phyloP scores from a whole-genome alignment of 2,888 invertebrate species.

The Isotomurus palustris region DNA sequence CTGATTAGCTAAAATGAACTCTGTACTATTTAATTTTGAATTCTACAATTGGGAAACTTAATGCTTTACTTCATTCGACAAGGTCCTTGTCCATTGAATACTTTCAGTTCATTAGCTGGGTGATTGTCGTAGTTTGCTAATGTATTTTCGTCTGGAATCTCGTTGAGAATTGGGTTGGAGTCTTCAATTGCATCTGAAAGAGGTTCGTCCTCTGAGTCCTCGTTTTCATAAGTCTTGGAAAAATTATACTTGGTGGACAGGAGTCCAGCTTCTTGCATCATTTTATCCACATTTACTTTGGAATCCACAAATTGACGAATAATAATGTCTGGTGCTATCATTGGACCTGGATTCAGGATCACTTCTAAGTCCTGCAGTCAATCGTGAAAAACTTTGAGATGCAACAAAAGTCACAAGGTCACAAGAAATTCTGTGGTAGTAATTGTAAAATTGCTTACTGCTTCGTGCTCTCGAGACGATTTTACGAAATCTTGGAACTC shows the following conservation, averaged over 20 bases:
- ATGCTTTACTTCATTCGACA: slow-evolving; percentile 11
- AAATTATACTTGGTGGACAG: not conserved
- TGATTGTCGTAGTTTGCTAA: not conserved
- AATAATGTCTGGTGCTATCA: slow-evolving; percentile 42
- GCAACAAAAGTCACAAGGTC: too few species aligned
- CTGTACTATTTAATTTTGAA: too few species aligned
- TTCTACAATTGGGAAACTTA: too few species aligned
- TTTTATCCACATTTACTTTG: slow-evolving; percentile 25
- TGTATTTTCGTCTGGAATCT: not conserved
- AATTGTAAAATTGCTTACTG: too few species aligned
- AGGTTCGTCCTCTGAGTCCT: not conserved
- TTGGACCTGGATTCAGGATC: slow-evolving; percentile 35
- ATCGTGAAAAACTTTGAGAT: not conserved
- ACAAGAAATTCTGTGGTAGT: too few species aligned
- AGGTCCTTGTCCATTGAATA: not conserved
- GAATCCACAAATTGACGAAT: slow-evolving; percentile 39
- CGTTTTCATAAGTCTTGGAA: not conserved
- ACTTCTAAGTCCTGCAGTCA: slow-evolving; percentile 34
- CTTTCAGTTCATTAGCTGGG: not conserved
- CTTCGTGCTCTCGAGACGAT: too few species aligned
- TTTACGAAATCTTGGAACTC: too few species aligned
- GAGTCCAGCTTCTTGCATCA: slow-evolving; percentile 15
- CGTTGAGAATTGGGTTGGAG: not conserved
- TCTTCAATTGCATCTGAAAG: not conserved
- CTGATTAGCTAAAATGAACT: too few species aligned